These are phyloP conservation scores for Turnix velox DNA, from an alignment of 2,113 vertebrate genomes.

Conservation along the genomic window DNA sequence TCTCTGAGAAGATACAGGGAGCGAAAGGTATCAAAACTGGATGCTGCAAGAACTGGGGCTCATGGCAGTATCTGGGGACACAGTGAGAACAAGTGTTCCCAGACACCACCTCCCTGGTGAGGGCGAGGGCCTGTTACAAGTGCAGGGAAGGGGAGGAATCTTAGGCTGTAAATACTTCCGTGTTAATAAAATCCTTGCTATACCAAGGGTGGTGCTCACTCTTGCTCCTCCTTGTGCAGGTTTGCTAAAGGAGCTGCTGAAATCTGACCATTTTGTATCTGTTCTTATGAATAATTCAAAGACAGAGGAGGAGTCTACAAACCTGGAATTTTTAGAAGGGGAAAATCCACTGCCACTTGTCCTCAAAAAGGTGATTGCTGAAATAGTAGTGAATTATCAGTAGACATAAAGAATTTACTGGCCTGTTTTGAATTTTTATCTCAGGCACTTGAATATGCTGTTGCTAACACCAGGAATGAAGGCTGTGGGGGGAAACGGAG, in stretches of 20 bases:
- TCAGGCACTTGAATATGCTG: background rate
- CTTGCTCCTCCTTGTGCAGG: constrained; percentile 59
- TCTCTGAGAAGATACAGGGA: background rate
- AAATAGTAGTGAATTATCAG: background rate
- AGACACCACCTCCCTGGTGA: no score
- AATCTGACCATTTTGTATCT: constrained; percentile 80
- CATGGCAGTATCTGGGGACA: background rate
- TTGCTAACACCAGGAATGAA: background rate
- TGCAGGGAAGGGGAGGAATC: background rate
- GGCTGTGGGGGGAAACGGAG: background rate
- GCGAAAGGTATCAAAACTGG: background rate
- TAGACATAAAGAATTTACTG: background rate
- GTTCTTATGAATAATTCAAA: constrained; percentile 82
- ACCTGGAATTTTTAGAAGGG: constrained; percentile 17
- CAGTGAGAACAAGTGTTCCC: background rate
- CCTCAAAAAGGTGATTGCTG: constrained; percentile 86
- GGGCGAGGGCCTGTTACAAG: background rate
- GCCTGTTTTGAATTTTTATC: background rate
- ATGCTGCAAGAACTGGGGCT: background rate
- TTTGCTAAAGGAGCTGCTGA: constrained; percentile 86
- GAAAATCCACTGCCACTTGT: constrained; percentile 83
- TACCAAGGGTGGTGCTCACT: background rate
- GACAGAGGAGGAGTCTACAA: constrained; percentile 40
- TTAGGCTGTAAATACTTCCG: background rate
- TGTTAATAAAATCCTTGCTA: background rate